phyloP scores from a whole-genome alignment of 2,888 invertebrate genomes.

The Mycogona germanica region DNA sequence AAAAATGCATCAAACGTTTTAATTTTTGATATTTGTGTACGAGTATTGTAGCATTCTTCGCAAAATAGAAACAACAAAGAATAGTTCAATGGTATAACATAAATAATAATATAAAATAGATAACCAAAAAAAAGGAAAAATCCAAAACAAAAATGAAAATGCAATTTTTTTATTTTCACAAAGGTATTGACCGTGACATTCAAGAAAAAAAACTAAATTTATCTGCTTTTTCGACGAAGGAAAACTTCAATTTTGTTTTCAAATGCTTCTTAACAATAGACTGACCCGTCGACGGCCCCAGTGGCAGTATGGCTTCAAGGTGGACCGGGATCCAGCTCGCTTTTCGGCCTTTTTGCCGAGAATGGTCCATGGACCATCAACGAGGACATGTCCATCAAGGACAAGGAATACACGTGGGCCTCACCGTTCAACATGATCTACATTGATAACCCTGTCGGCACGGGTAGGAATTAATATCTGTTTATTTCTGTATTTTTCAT shows the following conservation, averaged over 20 bases:
- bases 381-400: constrained; percentile 37
- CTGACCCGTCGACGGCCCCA: constrained; percentile 26
- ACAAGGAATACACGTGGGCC: constrained; percentile 67
- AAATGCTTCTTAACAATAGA: constrained; percentile 3
- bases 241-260: too few species aligned
- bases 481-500: too few species aligned
- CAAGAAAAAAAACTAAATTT: too few species aligned
- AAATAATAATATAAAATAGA: too few species aligned
- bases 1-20: neutral
- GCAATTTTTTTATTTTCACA: too few species aligned
- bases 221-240: too few species aligned
- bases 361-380: constrained; percentile 61
- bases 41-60: too few species aligned
- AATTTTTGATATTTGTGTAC: neutral
- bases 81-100: too few species aligned
- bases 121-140: too few species aligned
- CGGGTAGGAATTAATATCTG: constrained; percentile 36
- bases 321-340: constrained; percentile 35
- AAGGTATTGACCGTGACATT: too few species aligned
- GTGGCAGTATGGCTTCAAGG: constrained; percentile 36
- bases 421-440: constrained; percentile 65
- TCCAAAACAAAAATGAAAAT: too few species aligned
- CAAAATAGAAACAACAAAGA: too few species aligned
- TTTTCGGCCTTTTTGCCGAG: constrained; percentile 47
- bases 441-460: constrained; percentile 86